These are phyloP conservation scores for Heliothis virescens DNA, from an alignment of 1,140 invertebrate genomes.

Conservation along the genomic window DNA sequence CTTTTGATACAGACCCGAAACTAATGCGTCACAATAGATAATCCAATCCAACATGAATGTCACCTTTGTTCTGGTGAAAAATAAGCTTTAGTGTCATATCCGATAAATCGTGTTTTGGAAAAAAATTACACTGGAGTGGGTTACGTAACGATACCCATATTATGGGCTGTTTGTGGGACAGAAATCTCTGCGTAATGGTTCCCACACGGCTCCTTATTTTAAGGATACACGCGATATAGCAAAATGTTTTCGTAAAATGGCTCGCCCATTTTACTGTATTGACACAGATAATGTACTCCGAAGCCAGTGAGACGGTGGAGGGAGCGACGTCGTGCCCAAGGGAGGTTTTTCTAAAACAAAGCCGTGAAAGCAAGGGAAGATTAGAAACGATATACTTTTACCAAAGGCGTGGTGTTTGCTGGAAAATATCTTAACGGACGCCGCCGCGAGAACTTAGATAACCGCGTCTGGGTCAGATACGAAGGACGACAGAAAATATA, in stretches of 20 bases:
- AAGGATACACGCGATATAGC: slow-evolving; percentile 75
- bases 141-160: slow-evolving; percentile 51
- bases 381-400: slow-evolving; percentile 74
- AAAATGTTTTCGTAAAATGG: slow-evolving; percentile 79
- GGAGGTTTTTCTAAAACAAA: slow-evolving; percentile 75
- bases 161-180: slow-evolving; percentile 63
- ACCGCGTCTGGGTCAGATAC: slow-evolving; percentile 52
- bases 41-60: slow-evolving; percentile 30
- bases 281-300: slow-evolving; percentile 79
- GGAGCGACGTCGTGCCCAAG: slow-evolving; percentile 58
- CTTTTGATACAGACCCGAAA: slow-evolving; percentile 25
- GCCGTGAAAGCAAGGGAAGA: slow-evolving; percentile 68
- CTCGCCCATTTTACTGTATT: slow-evolving; percentile 72
- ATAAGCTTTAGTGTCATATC: slow-evolving; percentile 42
- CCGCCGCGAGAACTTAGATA: slow-evolving; percentile 53
- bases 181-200: slow-evolving; percentile 75
- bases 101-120: slow-evolving; percentile 49
- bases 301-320: slow-evolving; percentile 60
- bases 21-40: slow-evolving; percentile 43
- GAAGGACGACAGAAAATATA: slow-evolving; percentile 52
- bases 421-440: slow-evolving; percentile 62
- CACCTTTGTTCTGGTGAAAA: slow-evolving; percentile 42
- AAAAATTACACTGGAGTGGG: slow-evolving; percentile 48
- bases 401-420: slow-evolving; percentile 57
- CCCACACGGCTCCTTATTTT: slow-evolving; percentile 72